A percentile compares a stretch with the other conserved stretches of the same genome.
Evolutionary conservation across 2,888 invertebrate species (phyloP).

Genomic region (Zaprionus lineosus): DNA sequence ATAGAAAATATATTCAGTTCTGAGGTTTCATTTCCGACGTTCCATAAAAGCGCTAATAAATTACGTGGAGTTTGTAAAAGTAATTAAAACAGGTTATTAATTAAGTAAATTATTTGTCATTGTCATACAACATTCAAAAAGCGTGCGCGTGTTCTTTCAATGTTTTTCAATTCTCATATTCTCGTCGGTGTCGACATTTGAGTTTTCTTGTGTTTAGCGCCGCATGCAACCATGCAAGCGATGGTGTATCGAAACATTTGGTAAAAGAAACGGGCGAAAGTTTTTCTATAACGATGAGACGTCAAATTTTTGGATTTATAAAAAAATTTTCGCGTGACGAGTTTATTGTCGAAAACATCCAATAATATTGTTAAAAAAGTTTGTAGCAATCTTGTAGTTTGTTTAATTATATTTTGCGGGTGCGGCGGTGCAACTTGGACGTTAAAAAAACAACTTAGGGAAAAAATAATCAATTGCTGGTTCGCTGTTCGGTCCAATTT

Average conservation of each 20-base stretch:
- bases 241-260: constrained; percentile 61
- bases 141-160: constrained; percentile 46
- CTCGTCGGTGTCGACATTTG: constrained; percentile 30
- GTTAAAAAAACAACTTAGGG: constrained; percentile 41
- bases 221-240: constrained; percentile 58
- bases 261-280: constrained; percentile 72
- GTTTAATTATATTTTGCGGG: constrained; percentile 42
- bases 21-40: constrained; percentile 38
- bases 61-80: constrained; percentile 23
- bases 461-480: constrained; percentile 60
- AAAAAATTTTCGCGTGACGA: constrained; percentile 65
- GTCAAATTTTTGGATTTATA: constrained; percentile 71
- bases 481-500: constrained; percentile 52
- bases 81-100: constrained; percentile 27
- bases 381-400: constrained; percentile 43
- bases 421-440: constrained; percentile 57
- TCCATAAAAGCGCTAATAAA: constrained; percentile 22
- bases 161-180: constrained; percentile 35
- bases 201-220: constrained; percentile 25
- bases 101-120: constrained; percentile 5
- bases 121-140: constrained; percentile 49
- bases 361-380: constrained; percentile 48
- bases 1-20: constrained; percentile 28
- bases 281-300: constrained; percentile 76
- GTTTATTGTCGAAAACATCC: constrained; percentile 64